Base-by-base conservation (phyloP, 1,140 invertebrate species). In the Lucilia cuprina region DNA sequence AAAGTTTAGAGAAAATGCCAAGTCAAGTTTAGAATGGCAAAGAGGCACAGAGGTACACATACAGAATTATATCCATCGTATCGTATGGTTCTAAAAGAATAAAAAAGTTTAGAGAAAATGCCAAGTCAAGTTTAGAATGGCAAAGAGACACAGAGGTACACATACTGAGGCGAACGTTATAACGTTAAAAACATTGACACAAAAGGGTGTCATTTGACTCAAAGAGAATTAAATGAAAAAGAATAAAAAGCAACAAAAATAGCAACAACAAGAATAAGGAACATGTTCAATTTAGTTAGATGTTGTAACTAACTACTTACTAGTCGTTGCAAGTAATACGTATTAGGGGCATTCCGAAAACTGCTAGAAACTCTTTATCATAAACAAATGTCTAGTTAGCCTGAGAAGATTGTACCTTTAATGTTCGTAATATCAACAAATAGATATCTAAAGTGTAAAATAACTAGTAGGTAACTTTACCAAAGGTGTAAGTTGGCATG, bases 201-300 rank as follows among this genome's bases (percentile, higher is more conserved):
- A 78, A 78, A 78, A 78, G 75, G 75, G 75, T 78, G 75, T 78
- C 75, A 78, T 78, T 78, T 78, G 75, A 41, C 75, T 78, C 75
- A 78, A 78, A 78, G 75, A 78, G 75, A 78, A 78, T 78, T 17
- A 60, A 60, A 60, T 47, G 13, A 5, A 47, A 78, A 47, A 1
- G 35, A 35, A 78, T 41, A 47, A 60, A 60, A 60, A 60, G 55
- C 55, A n/a, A 19, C 75, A 78, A 14, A 30, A 30, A 30, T 30
- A 3, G 25, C 74, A 34, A 75, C 70, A 21, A 13, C 70, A 74
- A 30, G 19, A 74, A 7, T 14, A n/a, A n/a, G 2, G 41, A 78
- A 78, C 5, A 78, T 41, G 75, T 47, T 47, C 34, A 78, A 60
- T 60, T 60, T 60, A 60, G 55, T 60, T 60, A 60, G 55, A 60